phyloP scores from a whole-genome alignment of 2,113 vertebrate genomes.

The Psilopsiagon aurifrons region DNA sequence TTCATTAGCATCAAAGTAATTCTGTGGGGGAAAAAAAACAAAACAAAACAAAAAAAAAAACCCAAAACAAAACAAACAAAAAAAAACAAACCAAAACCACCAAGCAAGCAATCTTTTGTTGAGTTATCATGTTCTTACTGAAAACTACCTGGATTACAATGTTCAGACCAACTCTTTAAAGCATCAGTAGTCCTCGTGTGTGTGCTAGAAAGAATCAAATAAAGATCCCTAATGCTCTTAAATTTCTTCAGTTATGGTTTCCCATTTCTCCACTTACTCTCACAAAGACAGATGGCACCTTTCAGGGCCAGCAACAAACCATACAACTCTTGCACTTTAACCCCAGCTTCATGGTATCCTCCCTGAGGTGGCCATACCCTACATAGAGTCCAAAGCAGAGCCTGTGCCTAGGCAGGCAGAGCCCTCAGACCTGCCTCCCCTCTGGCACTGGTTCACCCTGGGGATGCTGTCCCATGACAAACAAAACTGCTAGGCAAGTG shows the following conservation, averaged over 20 bases:
- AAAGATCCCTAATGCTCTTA: background rate
- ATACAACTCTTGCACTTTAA: background rate
- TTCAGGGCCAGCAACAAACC: background rate
- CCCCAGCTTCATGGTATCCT: rapidly evolving
- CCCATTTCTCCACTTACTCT: background rate
- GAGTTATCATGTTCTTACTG: background rate
- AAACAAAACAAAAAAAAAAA: background rate
- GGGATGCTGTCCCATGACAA: rapidly evolving
- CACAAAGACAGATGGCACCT: background rate
- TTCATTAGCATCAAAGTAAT: background rate
- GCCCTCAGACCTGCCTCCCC: background rate
- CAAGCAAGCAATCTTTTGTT: background rate
- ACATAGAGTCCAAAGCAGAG: background rate
- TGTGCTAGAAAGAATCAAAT: background rate
- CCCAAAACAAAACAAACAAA: background rate
- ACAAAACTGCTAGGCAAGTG: background rate
- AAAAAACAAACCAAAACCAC: too few relatives aligned
- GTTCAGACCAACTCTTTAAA: background rate
- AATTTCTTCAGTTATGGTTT: background rate
- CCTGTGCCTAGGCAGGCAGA: background rate
- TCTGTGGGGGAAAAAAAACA: background rate
- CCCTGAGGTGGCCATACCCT: background rate
- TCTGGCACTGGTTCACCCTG: rapidly evolving
- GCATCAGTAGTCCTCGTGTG: background rate
- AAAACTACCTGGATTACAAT: background rate